Base-by-base conservation (phyloP, 2,888 invertebrate genomes). In the Dryobota labecula region DNA sequence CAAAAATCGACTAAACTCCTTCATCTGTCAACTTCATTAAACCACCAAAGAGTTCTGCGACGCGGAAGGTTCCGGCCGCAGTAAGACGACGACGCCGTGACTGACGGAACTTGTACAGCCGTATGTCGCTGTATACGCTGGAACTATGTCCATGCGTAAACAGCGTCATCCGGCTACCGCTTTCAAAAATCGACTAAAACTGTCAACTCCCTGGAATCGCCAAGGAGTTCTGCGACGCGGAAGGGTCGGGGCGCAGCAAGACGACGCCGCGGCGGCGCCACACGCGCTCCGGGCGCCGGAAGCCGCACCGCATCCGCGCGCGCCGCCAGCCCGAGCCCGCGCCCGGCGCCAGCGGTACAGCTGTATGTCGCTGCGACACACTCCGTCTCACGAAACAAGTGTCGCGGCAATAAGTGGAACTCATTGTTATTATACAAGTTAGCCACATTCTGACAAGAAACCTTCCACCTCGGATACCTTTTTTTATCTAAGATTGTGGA, bases 211-310 rank as follows among this genome's bases (percentile, higher is more conserved):
- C 2, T 63, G 47, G 74, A 67, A 56, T 6, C 15, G 36, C 38
- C 61, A 83, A 88, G 83, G 78, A 79, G 54, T 64, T 43, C 24
- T 24, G 15, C 15, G 49, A 54, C 8, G 49, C 73, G 36, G 69
- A 56, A 13, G 70, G 18, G 0, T n/a, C 69, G 9, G 60, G 49
- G 51, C 77, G 78, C 65, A 60, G 43, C 0, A 90, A 87, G 82
- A 83, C 88, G 27, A 85, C 86, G 11, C 90, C 91, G 70, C 91
- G 90, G 0, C 91, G 94, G 0, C 92, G 91, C 0, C 93, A 90
- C 86, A 90, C 94, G 76, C 95, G 95, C 86, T 90, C 92, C 13
- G 95, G 95, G 0, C 93, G 92, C 80, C 91, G 88, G 90, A 95
- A 95, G 90, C 77, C 83, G 71, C 88, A 82, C 41, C 90, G 90